Conservation (phyloP, 2,113 vertebrate genomes). For the Phasianus colchicus region DNA sequence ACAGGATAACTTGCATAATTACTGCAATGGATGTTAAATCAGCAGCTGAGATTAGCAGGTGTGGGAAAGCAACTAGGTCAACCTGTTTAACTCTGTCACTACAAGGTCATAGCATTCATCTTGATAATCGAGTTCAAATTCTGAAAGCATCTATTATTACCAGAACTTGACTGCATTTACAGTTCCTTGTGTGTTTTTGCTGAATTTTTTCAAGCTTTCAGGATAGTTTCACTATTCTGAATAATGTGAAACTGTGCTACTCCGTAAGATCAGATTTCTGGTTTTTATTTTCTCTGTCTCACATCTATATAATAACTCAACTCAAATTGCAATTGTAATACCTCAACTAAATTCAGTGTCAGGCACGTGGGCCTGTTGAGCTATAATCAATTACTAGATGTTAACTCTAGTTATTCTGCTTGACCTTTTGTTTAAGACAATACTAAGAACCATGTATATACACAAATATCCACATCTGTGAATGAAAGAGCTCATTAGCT, state of each 20-base stretch:
- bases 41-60: neutral
- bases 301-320: neutral
- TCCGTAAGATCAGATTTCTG: neutral
- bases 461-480: neutral
- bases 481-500: neutral
- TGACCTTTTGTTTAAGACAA: neutral
- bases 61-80: no score
- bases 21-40: neutral
- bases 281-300: neutral
- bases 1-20: neutral
- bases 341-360: neutral
- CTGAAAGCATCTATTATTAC: neutral
- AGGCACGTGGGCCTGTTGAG: neutral
- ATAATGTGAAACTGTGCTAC: rapidly evolving
- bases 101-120: neutral
- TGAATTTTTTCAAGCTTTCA: neutral
- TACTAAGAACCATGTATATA: neutral
- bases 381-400: neutral
- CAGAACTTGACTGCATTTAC: neutral
- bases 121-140: neutral
- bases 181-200: neutral
- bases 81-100: neutral
- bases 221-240: neutral
- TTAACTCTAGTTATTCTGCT: neutral
- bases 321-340: neutral